These are phyloP conservation scores for Orycteropus afer DNA, from an alignment of 2,113 vertebrate genomes.

Conservation along the genomic window DNA sequence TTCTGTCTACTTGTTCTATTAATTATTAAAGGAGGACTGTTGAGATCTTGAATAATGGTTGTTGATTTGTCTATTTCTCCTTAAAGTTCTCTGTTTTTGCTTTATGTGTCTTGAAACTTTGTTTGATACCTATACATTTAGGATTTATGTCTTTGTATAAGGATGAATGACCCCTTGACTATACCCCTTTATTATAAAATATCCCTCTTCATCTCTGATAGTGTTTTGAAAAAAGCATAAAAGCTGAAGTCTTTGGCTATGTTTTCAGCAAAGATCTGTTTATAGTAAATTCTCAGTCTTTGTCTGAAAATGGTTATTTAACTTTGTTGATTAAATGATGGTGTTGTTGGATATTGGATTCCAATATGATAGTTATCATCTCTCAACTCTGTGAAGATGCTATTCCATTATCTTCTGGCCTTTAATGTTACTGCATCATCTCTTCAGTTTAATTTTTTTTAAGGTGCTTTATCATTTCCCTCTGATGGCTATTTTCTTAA, in stretches of 20 bases:
- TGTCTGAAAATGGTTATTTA: conserved; percentile 56
- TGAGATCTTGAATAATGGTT: conserved; percentile 46
- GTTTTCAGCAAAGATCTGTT: conserved; percentile 21
- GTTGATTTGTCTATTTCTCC: neutral
- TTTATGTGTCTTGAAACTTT: neutral
- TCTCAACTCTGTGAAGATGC: neutral
- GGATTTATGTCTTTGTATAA: conserved; percentile 11
- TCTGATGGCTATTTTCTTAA: conserved; percentile 39
- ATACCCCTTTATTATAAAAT: conserved; percentile 21
- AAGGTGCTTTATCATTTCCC: conserved; percentile 26
- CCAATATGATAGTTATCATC: neutral
- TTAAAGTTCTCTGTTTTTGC: neutral
- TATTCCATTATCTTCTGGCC: conserved; percentile 49
- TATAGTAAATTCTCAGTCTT: conserved; percentile 26
- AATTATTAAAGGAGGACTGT: neutral
- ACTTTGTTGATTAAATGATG: conserved; percentile 44
- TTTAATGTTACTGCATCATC: neutral
- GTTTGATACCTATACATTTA: conserved; percentile 33
- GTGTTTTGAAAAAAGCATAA: no score
- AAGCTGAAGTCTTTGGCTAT: neutral
- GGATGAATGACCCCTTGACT: no score
- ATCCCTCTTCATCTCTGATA: neutral
- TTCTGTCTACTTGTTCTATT: no score
- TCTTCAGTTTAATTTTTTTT: conserved; percentile 9
- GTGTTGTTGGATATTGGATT: conserved; percentile 57